Evolutionary conservation across 2,113 vertebrate species (phyloP).

Genomic region (Oplegnathus fasciatus): DNA sequence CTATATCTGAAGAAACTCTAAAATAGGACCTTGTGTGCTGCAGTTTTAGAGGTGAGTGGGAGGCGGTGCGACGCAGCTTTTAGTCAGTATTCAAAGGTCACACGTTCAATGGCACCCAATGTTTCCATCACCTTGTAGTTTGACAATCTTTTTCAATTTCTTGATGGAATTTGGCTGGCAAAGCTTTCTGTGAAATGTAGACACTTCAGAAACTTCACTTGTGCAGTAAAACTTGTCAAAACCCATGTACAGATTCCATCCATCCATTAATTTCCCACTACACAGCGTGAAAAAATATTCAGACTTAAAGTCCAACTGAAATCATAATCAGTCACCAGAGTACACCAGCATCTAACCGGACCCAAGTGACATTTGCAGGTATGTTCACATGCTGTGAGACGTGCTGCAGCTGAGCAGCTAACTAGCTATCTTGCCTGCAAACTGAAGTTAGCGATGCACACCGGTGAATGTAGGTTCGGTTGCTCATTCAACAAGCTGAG

Average conservation of each 20-base stretch:
- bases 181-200: background rate
- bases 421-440: background rate
- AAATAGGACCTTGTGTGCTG: conserved; percentile 18
- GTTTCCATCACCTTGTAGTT: conserved; percentile 3
- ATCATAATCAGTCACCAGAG: background rate
- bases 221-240: background rate
- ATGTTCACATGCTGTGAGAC: too few species aligned
- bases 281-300: background rate
- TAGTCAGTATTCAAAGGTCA: conserved; percentile 22
- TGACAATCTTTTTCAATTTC: conserved; percentile 11
- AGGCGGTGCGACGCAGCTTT: background rate
- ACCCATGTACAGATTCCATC: background rate
- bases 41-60: conserved; percentile 33
- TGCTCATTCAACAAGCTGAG: too few species aligned
- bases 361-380: too few species aligned
- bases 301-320: background rate
- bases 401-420: background rate
- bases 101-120: background rate
- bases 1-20: conserved; percentile 15
- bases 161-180: conserved; percentile 18
- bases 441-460: too few species aligned
- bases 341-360: background rate
- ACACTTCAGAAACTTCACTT: background rate
- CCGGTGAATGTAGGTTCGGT: too few species aligned
- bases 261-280: background rate